Evolutionary conservation across 1,140 invertebrate genomes (phyloP), one percentile per base, ranked within the genome.

Genomic region (Sitophilus oryzae): DNA sequence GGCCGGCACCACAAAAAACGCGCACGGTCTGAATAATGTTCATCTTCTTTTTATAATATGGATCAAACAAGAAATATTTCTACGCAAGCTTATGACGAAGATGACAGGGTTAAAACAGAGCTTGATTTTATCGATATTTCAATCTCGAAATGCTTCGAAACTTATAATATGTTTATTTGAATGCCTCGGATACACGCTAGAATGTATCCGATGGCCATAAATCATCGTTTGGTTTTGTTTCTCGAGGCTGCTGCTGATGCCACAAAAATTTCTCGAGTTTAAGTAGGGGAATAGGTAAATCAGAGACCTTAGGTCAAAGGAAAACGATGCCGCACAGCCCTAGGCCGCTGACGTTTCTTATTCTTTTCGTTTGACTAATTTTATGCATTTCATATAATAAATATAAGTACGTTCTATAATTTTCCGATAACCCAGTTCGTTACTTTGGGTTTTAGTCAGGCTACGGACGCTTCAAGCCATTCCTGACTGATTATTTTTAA

Each of bases 161-260:
- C 52, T 35, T 46, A n/a, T n/a, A 54, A 54, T 54, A 46, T 54
- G 38, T 54, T 54, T 54, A 54, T 54, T 54, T 46, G 52, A 54
- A 54, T 54, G 52, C 37, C 40, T 54, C 9, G 22, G 46, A 54
- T 54, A 46, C 52, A 54, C 52, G 52, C 52, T 46, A 53, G 41
- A 25, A 34, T 21, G 37, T 52, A 38, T 52, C 20, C 16, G 42
- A n/a, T 22, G 1, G 38, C 36, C 20, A 54, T 54, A 36, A 54
- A 52, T 52, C 49, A 52, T 52, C 49, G 20, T 37, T 25, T 22
- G 25, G 21, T 52, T 52, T 52, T 52, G 23, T 52, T 52, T 52
- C 49, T 52, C 35, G 36, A 37, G 21, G 34, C 37, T 34, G 1
- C 37, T 21, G 18, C 49, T 14, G 18, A 14, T 41, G 20, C 20